Base-by-base conservation (phyloP, 2,113 vertebrate genomes). In the Eudyptes chrysolophus region DNA sequence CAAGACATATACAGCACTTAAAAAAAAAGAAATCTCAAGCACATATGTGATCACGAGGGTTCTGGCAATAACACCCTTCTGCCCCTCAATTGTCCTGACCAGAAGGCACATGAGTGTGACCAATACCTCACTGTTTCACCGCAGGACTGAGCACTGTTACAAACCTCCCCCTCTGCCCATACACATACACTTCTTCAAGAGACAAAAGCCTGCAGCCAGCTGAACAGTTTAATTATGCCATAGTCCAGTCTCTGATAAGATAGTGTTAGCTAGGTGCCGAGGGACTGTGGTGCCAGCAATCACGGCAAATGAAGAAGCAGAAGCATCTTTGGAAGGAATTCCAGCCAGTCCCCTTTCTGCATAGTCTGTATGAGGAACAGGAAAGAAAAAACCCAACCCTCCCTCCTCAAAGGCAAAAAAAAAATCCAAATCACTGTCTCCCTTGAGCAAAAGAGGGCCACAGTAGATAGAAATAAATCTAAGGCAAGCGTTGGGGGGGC, bases 181-280 rank as follows among this genome's bases (percentile, higher is more conserved):
- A 17, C 78, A 46, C 29, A 4, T 2, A 15, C 26, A 38, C 14
- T 8, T n/a, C 42, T 27, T n/a, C 29, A 8, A 52, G 38, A 66
- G 32, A 48, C 4, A 76, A 65, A 57, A 81, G 21, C n/a, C 83
- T 93, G 84, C 86, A 93, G 65, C 44, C 88, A 69, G 90, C 76
- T 77, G 83, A 89, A 42, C 40, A 84, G 20, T n/a, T 66, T 10
- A 36, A 30, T 15, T 75, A 74, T 2, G 51, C 57, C 66, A 49
- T 15, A 48, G 18, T 1, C 55, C 84, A 51, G 29, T 21, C 68
- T 44, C 71, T 55, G 57, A 3, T 5, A 27, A 15, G 44, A 66
- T 1, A 72, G 68, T 0, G 34, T 51, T 14, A 87, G 36, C 24
- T 48, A 25, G 26, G 55, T 77, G 90, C 66, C 81, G 27, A 40